Evolutionary conservation across 2,797 vertebrate genomes (phyloP).

Genomic region (Alcedo quadribrachys): DNA sequence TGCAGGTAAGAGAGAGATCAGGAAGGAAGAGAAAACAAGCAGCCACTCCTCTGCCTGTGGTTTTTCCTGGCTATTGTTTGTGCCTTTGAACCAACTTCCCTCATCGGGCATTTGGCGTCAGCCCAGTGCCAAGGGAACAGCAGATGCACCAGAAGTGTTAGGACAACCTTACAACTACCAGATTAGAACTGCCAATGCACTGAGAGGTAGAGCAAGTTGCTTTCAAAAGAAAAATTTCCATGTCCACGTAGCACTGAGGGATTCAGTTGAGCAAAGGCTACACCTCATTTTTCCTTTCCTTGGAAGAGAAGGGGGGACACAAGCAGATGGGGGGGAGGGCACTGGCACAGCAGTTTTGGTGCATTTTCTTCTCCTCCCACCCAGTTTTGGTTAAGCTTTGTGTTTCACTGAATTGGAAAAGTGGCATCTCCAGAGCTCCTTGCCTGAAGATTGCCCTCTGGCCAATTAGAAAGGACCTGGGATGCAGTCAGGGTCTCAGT

Average conservation of each 20-base stretch:
- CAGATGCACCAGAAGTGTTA: neutral
- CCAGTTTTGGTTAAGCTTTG: neutral
- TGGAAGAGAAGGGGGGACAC: neutral
- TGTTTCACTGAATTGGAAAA: neutral
- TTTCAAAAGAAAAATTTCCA: conserved; percentile 18
- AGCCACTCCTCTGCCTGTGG: neutral
- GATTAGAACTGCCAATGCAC: conserved; percentile 38
- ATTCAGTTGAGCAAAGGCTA: neutral
- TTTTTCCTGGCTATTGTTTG: neutral
- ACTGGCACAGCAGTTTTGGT: neutral
- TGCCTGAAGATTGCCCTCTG: neutral
- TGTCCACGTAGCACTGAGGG: neutral
- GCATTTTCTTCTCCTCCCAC: neutral
- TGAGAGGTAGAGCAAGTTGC: neutral
- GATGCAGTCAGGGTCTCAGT: conserved; percentile 8
- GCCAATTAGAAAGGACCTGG: conserved; percentile 31
- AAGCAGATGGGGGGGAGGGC: neutral
- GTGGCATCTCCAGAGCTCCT: neutral
- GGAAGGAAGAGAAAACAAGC: neutral
- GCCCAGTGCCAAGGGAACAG: neutral
- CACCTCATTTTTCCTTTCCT: neutral
- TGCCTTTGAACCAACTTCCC: neutral
- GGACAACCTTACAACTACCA: conserved; percentile 12
- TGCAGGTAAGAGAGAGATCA: neutral
- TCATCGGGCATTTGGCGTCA: neutral